Base-by-base conservation (phyloP, 1,140 invertebrate genomes). In the Listronotus oregonensis region DNA sequence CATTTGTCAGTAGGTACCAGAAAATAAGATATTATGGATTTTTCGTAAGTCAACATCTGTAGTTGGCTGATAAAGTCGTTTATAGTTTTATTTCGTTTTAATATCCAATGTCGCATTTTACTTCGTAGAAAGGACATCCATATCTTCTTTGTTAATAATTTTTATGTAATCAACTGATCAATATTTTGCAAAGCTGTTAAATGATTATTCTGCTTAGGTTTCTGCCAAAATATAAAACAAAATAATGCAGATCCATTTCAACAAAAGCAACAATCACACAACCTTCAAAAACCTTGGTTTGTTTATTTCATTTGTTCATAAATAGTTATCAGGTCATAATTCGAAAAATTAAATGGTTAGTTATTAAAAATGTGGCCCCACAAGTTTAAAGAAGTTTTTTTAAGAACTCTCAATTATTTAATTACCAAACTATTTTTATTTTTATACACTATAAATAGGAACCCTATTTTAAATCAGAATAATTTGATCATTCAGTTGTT, bases 71-170 rank as follows among this genome's bases (percentile, higher is more conserved):
- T 55, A 55, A 14, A 55, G 49, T 68, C 64, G 60, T 58, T 68
- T 55, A 66, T 72, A 65, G 71, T 72, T 72, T 72, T 72, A 72
- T 72, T 72, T 65, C 68, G 66, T 70, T 72, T 68, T 66, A 59
- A 70, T 70, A 63, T 56, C 49, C 66, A 64, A 68, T 72, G 70
- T 72, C 70, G 64, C 67, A 56, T 70, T 61, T 63, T 60, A 60
- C 60, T 67, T 54, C 60, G 56, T 71, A 61, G 64, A 69, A 72
- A 66, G 59, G 66, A 68, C 56, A 52, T 55, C 56, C 44, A 55
- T 55, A 15, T 0, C 12, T 61, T 56, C 71, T 72, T 72, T 72
- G 71, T 72, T 50, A 57, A 46, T 56, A 51, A 64, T 17, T 11
- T 55, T 37, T 42, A 55, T 21, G 40, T 55, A 60, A 57, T 58